phyloP scores from a whole-genome alignment of 2,113 vertebrate genomes.

The Gymnorhina tibicen region DNA sequence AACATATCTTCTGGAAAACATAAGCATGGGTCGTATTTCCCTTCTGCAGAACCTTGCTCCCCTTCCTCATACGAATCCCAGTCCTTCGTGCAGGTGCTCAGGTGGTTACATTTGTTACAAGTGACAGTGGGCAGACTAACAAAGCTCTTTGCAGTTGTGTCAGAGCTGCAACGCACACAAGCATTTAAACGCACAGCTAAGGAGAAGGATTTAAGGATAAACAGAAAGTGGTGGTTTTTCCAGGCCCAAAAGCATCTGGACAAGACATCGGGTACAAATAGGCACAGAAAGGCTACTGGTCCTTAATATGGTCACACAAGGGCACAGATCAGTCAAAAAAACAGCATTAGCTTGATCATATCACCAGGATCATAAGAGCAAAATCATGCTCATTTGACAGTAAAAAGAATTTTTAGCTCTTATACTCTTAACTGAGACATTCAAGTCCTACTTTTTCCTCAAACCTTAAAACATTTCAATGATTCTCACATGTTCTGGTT shows the following conservation, averaged over 20 bases:
- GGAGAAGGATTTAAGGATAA: not conserved
- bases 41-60: not conserved
- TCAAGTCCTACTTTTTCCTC: not conserved
- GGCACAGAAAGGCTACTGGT: not conserved
- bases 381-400: not conserved
- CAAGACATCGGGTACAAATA: not conserved
- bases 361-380: not conserved
- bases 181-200: not conserved
- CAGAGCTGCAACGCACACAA: not conserved
- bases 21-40: not conserved
- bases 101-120: not conserved
- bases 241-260: not conserved
- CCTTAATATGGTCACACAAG: not conserved
- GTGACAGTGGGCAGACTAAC: not conserved
- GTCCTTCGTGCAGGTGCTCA: not conserved
- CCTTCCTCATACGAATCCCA: not conserved
- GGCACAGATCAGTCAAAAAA: not conserved
- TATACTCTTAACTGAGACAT: not conserved
- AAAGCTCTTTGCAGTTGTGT: not conserved
- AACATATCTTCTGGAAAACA: not conserved
- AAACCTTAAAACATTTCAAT: not conserved
- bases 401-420: not conserved
- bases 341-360: not conserved
- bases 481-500: not conserved
- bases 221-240: not conserved